Evolutionary conservation across 2,888 invertebrate species (phyloP), one percentile per base, ranked within the genome.

Genomic region (Latrodectus hesperus): DNA sequence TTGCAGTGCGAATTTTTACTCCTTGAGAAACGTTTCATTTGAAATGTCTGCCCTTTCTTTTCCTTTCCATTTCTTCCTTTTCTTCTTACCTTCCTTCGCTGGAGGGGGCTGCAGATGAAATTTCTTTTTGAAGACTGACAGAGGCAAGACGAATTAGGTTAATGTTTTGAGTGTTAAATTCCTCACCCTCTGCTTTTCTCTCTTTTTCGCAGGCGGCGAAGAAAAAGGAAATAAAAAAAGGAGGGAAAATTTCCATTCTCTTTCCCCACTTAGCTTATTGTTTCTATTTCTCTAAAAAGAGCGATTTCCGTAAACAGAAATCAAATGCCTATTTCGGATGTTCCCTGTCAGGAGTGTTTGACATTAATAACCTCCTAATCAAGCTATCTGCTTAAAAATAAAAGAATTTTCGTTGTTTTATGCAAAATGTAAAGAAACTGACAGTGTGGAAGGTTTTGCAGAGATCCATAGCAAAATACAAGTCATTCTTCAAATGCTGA

Each of bases 71-170:
- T 68, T 68, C 26, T 67, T 67, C 5, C 17, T 67, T 67, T n/a
- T 8, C 9, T 22, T 17, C 22, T 17, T 17, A 68, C 67, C 67
- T 22, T 52, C n/a, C 53, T 68, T 38, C 53, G 9, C 60, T n/a
- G 11, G n/a, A n/a, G 38, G n/a, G 11, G 38, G 26, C 64, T 65
- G 78, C 67, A 75, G 84, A 84, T 80, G 85, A 74, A 81, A 81
- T 76, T 81, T 81, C 80, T 60, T 60, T 60, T 11, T 60, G n/a
- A 80, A 71, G 75, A 70, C 72, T 81, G 86, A 80, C 80, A 85
- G 80, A 86, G 81, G 71, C 80, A 76, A 76, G 80, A 86, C 70
- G 80, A 86, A 86, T 86, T 75, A 81, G 76, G 80, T 76, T 86
- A 80, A 85, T 75, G 79, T 70, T 80, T 38, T 60, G 84, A 74